These are phyloP conservation scores for Otocyon megalotis DNA, from an alignment of 2,113 vertebrate species.

Conservation along the genomic window DNA sequence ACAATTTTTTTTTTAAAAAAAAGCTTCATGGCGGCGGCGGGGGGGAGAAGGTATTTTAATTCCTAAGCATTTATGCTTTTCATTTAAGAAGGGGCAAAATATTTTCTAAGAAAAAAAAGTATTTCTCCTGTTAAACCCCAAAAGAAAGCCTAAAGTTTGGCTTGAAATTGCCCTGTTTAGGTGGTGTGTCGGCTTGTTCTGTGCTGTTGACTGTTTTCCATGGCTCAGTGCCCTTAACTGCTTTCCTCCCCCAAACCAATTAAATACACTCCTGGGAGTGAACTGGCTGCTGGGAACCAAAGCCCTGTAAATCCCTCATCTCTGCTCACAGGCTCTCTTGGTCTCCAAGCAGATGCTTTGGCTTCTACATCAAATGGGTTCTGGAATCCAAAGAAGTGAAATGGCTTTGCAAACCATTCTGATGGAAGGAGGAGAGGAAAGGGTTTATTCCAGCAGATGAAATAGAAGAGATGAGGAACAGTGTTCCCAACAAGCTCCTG, in stretches of 20 bases:
- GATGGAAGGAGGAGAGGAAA: background rate
- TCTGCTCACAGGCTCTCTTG: background rate
- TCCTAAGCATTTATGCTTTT: background rate
- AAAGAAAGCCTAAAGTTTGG: background rate
- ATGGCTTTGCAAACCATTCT: background rate
- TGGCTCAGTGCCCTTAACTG: background rate
- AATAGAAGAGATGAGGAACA: background rate
- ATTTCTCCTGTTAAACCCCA: background rate
- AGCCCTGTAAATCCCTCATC: background rate
- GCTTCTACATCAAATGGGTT: background rate
- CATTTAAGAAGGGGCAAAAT: background rate
- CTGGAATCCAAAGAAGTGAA: background rate
- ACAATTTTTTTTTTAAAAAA: background rate
- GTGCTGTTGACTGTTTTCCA: background rate
- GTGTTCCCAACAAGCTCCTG: background rate
- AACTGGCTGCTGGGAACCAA: background rate
- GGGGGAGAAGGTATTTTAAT: background rate
- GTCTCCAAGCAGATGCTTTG: conserved; percentile 23
- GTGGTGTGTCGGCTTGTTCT: background rate
- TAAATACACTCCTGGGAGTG: background rate
- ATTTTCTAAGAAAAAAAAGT: background rate
- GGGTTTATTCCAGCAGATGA: background rate
- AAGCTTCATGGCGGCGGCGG: too few species aligned
- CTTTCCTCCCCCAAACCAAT: background rate
- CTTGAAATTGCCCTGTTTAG: background rate